Base-by-base conservation (phyloP, 2,888 invertebrate species). In the Drosophila macrothrix region DNA sequence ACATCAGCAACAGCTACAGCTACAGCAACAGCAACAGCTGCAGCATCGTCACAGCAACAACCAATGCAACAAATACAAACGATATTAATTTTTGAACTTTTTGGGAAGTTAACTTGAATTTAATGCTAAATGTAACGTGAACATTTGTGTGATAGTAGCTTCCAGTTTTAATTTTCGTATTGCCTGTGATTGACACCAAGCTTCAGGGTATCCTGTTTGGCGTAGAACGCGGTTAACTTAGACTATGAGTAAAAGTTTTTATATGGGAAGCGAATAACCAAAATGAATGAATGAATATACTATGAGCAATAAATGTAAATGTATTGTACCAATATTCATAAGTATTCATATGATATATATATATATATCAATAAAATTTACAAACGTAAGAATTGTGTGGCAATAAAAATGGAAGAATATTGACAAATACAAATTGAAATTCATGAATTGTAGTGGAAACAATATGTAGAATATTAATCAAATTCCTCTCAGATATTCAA, bases 211-310 rank as follows among this genome's bases (percentile, higher is more conserved):
- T 2, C 43, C 6, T 22, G 46, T 49, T 19, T 52, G 81, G 82
- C 82, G 81, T 83, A 83, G 77, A 82, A 81, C 83, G 82, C 82
- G 82, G 31, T 62, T 69, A 46, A 52, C 14, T 46, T 46, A 16
- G 16, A 22, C 7, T 46, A 46, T 22, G 22, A 22, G 16, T 22
- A 22, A 9, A 46, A 16, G 14, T 4, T 46, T 0, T 14, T 14
- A 46, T 14, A 22, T 14, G 14, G 2, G 7, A 16, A 46, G 16
- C 16, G 7, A 22, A 22, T 46, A 46, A 0, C 7, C 14, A 16
- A 7, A 22, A 22, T 31, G 31, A 31, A 31, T 31, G 31, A 9
- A 5, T 41, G 10, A 41, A 14, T 43, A 14, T 12, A 0, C 6
- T 6, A 6, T 6, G 22, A 14, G 22, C 22, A 46, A 16, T 46